Percentiles rank a stretch among this genome's conserved stretches.
These are phyloP conservation scores for Ceratoteleas bidentatus DNA, from an alignment of 1,140 invertebrate species.

Conservation along the genomic window DNA sequence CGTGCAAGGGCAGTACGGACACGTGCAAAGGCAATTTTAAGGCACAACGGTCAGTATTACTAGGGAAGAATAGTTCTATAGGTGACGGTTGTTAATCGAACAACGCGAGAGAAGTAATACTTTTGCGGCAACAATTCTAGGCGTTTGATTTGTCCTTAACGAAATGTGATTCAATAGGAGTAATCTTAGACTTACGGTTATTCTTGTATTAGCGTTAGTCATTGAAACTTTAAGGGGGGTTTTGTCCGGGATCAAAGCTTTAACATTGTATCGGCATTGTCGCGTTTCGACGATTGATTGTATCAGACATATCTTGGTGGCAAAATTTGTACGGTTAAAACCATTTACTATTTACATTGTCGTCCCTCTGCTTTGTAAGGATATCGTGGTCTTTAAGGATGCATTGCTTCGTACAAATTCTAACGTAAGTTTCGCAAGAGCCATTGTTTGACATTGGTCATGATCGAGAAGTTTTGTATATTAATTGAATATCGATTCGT, in stretches of 20 bases:
- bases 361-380: constrained; percentile 6
- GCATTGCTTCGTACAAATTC: constrained; percentile 47
- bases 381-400: constrained; percentile 5
- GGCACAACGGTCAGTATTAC: constrained; percentile 55
- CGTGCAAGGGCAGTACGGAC: constrained; percentile 47
- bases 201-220: constrained; percentile 56
- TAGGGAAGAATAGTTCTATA: constrained; percentile 52
- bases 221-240: constrained; percentile 18
- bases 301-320: constrained; percentile 45
- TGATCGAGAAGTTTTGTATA: constrained; percentile 32
- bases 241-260: constrained; percentile 31
- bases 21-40: constrained; percentile 30
- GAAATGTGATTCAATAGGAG: constrained; percentile 39
- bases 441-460: constrained; percentile 44
- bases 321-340: constrained; percentile 22
- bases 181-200: constrained; percentile 37
- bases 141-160: constrained; percentile 28
- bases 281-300: constrained; percentile 11
- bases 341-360: constrained; percentile 37
- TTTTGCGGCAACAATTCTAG: constrained; percentile 27
- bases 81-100: constrained; percentile 30
- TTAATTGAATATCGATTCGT: constrained; percentile 46
- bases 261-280: constrained; percentile 21
- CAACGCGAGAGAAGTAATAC: constrained; percentile 35
- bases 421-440: constrained; percentile 36